These are phyloP conservation scores for Limosa lapponica DNA, from an alignment of 2,797 vertebrate species.

Conservation along the genomic window DNA sequence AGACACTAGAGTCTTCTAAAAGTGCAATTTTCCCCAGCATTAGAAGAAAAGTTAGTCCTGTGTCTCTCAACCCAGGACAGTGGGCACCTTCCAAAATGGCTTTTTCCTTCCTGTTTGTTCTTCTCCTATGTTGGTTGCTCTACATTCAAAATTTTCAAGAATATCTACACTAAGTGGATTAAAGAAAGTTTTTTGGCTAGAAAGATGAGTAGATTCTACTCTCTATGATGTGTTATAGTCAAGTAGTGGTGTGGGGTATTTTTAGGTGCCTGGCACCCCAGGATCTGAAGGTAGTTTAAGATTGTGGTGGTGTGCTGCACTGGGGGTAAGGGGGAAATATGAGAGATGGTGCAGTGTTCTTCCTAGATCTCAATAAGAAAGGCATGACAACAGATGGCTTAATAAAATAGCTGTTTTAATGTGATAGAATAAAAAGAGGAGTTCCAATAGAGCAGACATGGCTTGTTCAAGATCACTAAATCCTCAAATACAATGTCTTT, in stretches of 20 bases:
- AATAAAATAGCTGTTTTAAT: no score
- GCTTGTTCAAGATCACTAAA: background rate
- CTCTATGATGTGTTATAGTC: background rate
- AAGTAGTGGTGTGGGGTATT: background rate
- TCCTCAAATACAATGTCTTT: background rate
- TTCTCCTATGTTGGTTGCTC: background rate
- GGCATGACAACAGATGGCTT: no score
- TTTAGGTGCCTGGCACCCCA: background rate
- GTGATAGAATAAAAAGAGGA: no score
- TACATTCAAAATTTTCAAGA: background rate
- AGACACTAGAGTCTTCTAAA: no score
- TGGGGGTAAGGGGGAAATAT: background rate
- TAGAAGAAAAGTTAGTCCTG: no score
- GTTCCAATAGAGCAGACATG: background rate
- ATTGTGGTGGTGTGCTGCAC: background rate
- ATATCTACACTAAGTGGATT: background rate
- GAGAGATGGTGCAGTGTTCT: background rate
- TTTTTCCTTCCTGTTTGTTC: background rate
- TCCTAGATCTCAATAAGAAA: background rate
- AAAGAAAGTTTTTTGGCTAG: background rate
- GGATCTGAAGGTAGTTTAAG: background rate
- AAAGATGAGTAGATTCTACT: background rate
- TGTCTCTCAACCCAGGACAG: no score
- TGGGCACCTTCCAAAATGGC: background rate
- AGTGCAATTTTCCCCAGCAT: no score